Base-by-base conservation (phyloP, 2,888 invertebrate genomes). In the Hesperia comma region DNA sequence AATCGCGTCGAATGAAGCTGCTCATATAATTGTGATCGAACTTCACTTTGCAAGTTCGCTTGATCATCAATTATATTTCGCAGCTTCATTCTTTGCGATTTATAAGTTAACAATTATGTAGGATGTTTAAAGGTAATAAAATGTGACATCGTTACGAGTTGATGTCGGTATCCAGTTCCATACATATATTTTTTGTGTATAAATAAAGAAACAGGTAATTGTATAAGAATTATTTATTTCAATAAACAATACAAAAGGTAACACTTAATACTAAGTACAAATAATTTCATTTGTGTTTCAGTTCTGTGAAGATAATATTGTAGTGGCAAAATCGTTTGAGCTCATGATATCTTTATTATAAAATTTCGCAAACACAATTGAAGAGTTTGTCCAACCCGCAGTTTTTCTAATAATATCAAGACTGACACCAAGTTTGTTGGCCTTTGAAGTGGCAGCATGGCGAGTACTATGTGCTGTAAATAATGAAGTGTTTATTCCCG, bases 381-480 rank as follows among this genome's bases (percentile, higher is more conserved):
- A 63, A 0, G 56, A 56, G 4, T 56, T 32, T 17, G 17, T 63
- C 49, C 63, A 63, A 4, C 63, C 63, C 19, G 63, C 63, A n/a
- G 63, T 63, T 10, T 55, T 63, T n/a, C 63, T 15, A 7, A 63
- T 46, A 8, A 46, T 8, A 3, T 46, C 17, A 8, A 46, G 17
- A 46, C 8, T 46, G 46, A 46, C 46, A 6, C 46, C 46, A 17
- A 19, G 10, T 37, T 37, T 56, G 15, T 56, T 55, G 21, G 63
- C 63, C 6, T 33, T 12, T 7, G 63, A 64, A 0, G 57, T 37
- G 12, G 63, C 56, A 8, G 63, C 63, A 12, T 64, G 63, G 1
- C 63, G 49, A 2, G 63, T 64, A 14, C 63, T 64, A 15, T 57
- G 63, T 12, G 51, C 51, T 8, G 26, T 64, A 17, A 64, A 64